These are phyloP conservation scores for Leptosomus discolor DNA, from an alignment of 2,113 vertebrate species.

Conservation along the genomic window DNA sequence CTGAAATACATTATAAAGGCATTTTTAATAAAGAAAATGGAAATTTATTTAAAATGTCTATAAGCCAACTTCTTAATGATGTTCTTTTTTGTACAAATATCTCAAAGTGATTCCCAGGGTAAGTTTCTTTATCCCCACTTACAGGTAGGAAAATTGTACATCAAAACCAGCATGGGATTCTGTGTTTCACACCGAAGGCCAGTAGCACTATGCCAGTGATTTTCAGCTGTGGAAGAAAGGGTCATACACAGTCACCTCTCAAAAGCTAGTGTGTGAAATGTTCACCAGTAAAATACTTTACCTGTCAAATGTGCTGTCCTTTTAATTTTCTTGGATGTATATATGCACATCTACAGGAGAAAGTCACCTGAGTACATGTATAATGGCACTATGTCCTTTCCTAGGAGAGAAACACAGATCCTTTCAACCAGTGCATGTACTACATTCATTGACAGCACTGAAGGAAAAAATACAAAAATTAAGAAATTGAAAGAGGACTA, in stretches of 20 bases:
- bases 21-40: neutral
- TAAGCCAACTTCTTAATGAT: neutral
- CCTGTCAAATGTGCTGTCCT: neutral
- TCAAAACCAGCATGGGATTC: neutral
- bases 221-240: neutral
- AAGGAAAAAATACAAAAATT: neutral
- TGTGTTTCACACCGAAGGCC: neutral
- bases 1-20: neutral
- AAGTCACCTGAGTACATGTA: neutral
- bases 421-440: neutral
- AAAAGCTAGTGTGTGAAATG: neutral
- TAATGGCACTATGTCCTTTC: neutral
- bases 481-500: neutral
- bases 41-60: neutral
- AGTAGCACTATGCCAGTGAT: neutral
- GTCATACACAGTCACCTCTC: neutral
- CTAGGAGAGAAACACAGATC: neutral
- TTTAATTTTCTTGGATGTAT: neutral
- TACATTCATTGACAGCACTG: neutral
- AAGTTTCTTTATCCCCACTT: neutral
- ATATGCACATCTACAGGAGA: neutral
- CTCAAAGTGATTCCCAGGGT: neutral
- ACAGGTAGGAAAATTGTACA: neutral
- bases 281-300: neutral
- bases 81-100: neutral